These are phyloP conservation scores for Irena cyanogastra DNA, from an alignment of 2,113 vertebrate genomes.

Conservation along the genomic window DNA sequence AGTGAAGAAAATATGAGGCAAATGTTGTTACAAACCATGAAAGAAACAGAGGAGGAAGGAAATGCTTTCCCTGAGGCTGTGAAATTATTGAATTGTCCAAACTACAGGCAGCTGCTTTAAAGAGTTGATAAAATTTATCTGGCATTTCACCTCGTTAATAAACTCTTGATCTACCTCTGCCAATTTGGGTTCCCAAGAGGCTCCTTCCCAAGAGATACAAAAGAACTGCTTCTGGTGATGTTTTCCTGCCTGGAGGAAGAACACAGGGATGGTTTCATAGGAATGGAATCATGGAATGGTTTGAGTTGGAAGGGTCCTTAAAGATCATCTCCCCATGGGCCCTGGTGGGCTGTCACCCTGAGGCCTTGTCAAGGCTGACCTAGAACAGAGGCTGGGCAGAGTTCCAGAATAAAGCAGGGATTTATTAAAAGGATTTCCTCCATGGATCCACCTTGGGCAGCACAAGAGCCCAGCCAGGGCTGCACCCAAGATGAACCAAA, in stretches of 20 bases:
- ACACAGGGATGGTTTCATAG: not conserved
- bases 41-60: conserved; percentile 5
- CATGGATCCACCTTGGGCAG: too few species aligned
- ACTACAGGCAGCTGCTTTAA: conserved; percentile 7
- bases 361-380: not conserved
- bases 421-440: too few species aligned
- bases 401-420: too few species aligned
- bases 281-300: not conserved
- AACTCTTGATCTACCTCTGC: not conserved
- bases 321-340: not conserved
- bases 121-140: conserved; percentile 15
- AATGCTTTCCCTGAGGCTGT: conserved; percentile 20
- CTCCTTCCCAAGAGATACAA: not conserved
- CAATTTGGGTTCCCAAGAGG: not conserved
- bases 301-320: not conserved
- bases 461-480: too few species aligned
- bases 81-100: conserved; percentile 49
- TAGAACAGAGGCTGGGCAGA: not conserved
- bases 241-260: not conserved
- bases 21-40: conserved; percentile 12
- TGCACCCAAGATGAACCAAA: too few species aligned
- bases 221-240: not conserved
- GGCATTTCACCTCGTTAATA: not conserved
- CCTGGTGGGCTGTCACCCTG: rapidly evolving
- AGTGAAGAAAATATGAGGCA: conserved; percentile 2